These are phyloP conservation scores for Psittacula echo DNA, from an alignment of 2,797 vertebrate genomes.

Conservation along the genomic window DNA sequence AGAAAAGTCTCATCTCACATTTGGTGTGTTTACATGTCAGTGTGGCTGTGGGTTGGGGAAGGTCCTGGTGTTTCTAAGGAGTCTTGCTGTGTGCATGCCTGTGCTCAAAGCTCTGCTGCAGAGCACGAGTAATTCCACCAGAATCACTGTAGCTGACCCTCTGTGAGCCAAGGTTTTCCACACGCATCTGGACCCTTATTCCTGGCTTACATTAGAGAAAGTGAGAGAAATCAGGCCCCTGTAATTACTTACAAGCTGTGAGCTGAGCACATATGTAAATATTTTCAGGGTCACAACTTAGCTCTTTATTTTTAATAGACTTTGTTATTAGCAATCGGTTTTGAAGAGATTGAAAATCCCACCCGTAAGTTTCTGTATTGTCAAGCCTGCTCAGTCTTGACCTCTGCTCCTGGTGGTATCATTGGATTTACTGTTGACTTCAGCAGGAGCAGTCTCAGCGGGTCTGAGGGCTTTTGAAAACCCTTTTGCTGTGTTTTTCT, in stretches of 20 bases:
- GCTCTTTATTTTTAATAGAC: conserved; percentile 50
- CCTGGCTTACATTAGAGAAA: conserved; percentile 23
- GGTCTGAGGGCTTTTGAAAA: not conserved
- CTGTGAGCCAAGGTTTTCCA: not conserved
- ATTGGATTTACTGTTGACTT: conserved; percentile 30
- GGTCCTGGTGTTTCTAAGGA: not conserved
- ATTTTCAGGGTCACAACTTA: conserved; percentile 42
- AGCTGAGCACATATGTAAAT: conserved; percentile 43
- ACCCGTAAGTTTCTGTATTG: conserved; percentile 21
- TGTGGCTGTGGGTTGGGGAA: not conserved
- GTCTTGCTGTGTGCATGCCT: not conserved
- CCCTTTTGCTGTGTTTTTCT: conserved; percentile 17
- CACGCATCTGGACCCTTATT: not conserved
- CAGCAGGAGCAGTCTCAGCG: not conserved
- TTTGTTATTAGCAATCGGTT: conserved; percentile 14
- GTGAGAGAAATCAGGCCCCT: conserved; percentile 27
- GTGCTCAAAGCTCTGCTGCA: not conserved
- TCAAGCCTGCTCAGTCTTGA: conserved; percentile 17
- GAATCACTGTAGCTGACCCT: not conserved
- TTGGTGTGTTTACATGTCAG: not conserved
- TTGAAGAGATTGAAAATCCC: conserved; percentile 51
- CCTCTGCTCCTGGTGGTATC: conserved; percentile 9
- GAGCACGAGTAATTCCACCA: not conserved
- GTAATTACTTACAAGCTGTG: conserved; percentile 39
- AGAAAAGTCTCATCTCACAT: rapidly evolving